Evolutionary conservation across 2,888 invertebrate genomes (phyloP).

Genomic region (Lasioglossum lativentre): DNA sequence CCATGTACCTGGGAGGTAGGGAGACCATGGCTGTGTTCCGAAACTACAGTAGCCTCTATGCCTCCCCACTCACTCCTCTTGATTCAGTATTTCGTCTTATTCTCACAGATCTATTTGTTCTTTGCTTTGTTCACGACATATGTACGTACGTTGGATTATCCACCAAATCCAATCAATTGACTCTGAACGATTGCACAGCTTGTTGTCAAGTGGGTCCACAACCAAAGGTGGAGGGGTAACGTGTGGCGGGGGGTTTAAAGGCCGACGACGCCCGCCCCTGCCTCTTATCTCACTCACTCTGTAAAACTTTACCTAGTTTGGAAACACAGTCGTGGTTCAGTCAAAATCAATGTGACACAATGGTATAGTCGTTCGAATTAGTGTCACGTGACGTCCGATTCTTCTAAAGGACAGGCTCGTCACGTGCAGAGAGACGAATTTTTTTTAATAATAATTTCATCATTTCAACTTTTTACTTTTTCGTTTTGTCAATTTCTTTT

Average conservation of each 20-base stretch:
- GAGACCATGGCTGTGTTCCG: constrained; percentile 89
- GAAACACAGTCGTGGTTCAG: constrained; percentile 85
- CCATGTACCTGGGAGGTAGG: constrained; percentile 87
- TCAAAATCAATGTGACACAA: constrained; percentile 72
- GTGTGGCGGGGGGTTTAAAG: constrained; percentile 74
- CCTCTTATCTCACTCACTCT: constrained; percentile 79
- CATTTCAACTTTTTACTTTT: background rate
- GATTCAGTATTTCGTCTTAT: constrained; percentile 74
- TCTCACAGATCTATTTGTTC: constrained; percentile 74
- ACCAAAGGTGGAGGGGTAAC: constrained; percentile 77
- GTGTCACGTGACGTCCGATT: constrained; percentile 73
- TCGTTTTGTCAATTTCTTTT: constrained; percentile 25
- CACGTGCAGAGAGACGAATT: constrained; percentile 65
- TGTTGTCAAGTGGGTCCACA: constrained; percentile 80
- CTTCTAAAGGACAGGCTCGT: constrained; percentile 63
- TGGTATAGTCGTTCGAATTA: constrained; percentile 74
- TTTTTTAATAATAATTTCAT: constrained; percentile 23
- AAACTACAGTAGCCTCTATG: constrained; percentile 86
- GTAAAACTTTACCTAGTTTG: constrained; percentile 84
- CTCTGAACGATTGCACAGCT: constrained; percentile 79
- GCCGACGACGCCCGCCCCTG: constrained; percentile 78
- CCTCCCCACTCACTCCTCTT: constrained; percentile 81
- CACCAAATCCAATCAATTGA: constrained; percentile 81
- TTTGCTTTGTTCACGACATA: constrained; percentile 78
- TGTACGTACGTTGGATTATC: constrained; percentile 79